Percentiles rank a stretch among this genome's conserved stretches.
These are phyloP conservation scores for Condylura cristata DNA, from an alignment of 2,113 vertebrate genomes.

Conservation along the genomic window DNA sequence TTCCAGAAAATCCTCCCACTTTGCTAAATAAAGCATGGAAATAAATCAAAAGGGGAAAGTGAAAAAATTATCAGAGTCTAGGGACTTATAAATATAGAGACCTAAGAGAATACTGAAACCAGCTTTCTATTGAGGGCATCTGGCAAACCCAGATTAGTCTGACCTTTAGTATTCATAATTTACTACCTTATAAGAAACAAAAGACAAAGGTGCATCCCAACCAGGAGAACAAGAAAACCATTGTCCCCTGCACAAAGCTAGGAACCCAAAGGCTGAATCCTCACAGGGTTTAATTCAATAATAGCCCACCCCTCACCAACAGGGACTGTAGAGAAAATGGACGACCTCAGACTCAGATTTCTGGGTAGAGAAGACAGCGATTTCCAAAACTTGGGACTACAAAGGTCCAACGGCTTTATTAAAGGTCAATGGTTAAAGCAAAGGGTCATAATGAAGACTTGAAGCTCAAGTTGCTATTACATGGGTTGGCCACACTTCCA, in stretches of 20 bases:
- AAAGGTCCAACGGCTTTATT: not conserved
- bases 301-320: not conserved
- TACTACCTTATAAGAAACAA: not conserved
- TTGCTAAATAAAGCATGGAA: not conserved
- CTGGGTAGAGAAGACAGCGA: not conserved
- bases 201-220: not conserved
- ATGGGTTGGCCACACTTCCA: not conserved
- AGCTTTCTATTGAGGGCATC: not conserved
- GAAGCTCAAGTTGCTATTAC: not conserved
- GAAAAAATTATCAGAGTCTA: not conserved
- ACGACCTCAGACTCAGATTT: not conserved
- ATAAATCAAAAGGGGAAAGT: slow-evolving; percentile 17
- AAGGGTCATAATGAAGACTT: not conserved
- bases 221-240: not conserved
- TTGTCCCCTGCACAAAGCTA: not conserved
- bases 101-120: not conserved
- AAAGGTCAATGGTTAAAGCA: not conserved
- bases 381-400: not conserved
- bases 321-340: not conserved
- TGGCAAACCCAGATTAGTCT: slow-evolving; percentile 5
- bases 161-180: not conserved
- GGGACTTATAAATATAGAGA: not conserved
- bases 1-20: not conserved
- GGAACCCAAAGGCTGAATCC: not conserved
- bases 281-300: not conserved